Evolutionary conservation across 2,113 vertebrate species (phyloP).

Genomic region (Sprattus sprattus): DNA sequence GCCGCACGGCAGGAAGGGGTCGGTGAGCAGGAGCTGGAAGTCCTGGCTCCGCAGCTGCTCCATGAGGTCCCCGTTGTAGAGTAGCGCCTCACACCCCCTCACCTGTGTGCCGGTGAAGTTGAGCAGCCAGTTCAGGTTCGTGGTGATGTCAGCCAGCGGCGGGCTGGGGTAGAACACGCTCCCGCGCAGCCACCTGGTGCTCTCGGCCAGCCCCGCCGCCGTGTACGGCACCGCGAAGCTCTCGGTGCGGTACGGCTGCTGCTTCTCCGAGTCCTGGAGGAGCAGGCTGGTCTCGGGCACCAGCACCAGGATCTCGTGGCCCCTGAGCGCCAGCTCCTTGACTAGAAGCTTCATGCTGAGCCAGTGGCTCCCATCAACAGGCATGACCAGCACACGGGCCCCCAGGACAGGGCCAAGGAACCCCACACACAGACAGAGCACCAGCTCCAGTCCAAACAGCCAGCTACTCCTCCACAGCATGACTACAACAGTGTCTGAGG

Average conservation of each 20-base stretch:
- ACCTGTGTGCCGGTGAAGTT: constrained; percentile 41
- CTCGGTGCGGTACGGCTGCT: constrained; percentile 39
- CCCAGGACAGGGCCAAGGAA: constrained; percentile 23
- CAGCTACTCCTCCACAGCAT: constrained; percentile 36
- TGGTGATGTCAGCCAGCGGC: background rate
- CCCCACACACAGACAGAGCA: constrained; percentile 32
- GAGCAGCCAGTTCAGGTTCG: constrained; percentile 29
- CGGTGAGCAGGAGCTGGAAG: constrained; percentile 69
- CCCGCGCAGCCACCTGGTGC: constrained; percentile 15
- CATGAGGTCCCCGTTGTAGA: constrained; percentile 60
- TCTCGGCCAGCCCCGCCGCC: constrained; percentile 37
- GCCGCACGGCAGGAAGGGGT: constrained; percentile 70
- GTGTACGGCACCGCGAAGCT: constrained; percentile 48
- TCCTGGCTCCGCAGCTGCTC: constrained; percentile 54
- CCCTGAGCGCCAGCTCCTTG: constrained; percentile 58
- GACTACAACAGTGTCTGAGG: background rate
- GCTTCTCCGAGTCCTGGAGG: background rate
- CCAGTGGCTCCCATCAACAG: constrained; percentile 74
- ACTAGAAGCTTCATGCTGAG: constrained; percentile 65
- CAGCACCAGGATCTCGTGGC: constrained; percentile 65
- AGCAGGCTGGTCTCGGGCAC: constrained; percentile 60
- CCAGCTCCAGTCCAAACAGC: constrained; percentile 20
- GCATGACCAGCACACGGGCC: constrained; percentile 63
- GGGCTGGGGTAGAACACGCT: constrained; percentile 18
- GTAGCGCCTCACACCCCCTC: constrained; percentile 46